Percentiles rank a stretch among this genome's conserved stretches.
Evolutionary conservation across 2,888 invertebrate genomes (phyloP).

Genomic region (Mesopsocus fuscifrons): DNA sequence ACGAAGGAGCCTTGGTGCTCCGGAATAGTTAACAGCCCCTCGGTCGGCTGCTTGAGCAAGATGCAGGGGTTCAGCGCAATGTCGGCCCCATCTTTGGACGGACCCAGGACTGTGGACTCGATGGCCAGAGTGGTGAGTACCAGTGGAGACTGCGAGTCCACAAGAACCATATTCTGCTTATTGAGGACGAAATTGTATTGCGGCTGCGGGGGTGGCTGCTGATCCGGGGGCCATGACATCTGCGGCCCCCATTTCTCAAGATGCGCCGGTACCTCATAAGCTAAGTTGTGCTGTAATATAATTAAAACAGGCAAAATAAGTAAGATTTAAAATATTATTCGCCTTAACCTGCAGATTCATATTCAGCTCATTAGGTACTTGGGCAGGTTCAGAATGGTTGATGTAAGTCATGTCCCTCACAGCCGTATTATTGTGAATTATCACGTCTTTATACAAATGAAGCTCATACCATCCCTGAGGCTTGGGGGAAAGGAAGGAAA

Average conservation of each 20-base stretch:
- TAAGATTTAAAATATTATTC: no score
- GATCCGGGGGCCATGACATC: constrained; percentile 1
- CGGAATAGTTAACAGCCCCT: not conserved
- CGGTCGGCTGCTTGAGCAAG: constrained; percentile 6
- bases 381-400: no score
- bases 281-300: not conserved
- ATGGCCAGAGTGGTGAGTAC: constrained; percentile 2
- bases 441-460: no score
- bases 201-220: constrained; percentile 1
- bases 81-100: not conserved
- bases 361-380: no score
- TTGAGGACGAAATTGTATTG: constrained; percentile 2
- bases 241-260: not conserved
- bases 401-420: no score
- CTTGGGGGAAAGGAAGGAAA: no score
- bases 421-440: no score
- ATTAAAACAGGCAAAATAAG: no score
- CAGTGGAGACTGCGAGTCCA: constrained; percentile 2
- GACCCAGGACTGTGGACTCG: not conserved
- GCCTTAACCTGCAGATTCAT: no score
- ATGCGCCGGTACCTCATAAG: not conserved
- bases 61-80: constrained; percentile 5
- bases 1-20: not conserved
- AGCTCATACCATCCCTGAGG: no score
- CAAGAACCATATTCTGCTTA: constrained; percentile 4